phyloP scores from a whole-genome alignment of 53 echinoderm and acorn worm genomes.

The Hippasteria phrygiana region DNA sequence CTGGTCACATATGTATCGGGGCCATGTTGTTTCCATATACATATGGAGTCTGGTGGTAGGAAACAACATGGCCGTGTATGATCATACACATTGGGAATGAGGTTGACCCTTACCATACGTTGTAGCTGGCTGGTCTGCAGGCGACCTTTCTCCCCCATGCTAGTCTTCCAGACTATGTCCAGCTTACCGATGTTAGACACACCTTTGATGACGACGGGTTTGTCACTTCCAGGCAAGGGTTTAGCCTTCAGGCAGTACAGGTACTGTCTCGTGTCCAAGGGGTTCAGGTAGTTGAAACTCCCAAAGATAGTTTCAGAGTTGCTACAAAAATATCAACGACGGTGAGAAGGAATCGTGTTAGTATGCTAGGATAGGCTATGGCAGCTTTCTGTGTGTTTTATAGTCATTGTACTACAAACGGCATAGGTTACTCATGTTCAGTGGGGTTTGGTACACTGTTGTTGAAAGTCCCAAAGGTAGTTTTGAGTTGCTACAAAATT shows the following conservation, averaged over 20 bases:
- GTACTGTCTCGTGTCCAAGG: slow-evolving; percentile 98
- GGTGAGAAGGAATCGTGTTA: not conserved
- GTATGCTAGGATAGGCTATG: too few species aligned
- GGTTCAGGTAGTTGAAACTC: slow-evolving; percentile 88
- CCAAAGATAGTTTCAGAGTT: slow-evolving; percentile 86
- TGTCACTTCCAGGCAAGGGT: slow-evolving; percentile 81
- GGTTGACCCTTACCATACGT: slow-evolving; percentile 96
- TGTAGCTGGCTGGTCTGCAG: slow-evolving; percentile 98
- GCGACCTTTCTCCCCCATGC: slow-evolving; percentile 94
- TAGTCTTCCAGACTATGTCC: slow-evolving; percentile 99
- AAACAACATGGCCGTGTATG: too few species aligned
- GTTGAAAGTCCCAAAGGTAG: too few species aligned
- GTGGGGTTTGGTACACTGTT: too few species aligned
- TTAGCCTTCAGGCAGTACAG: slow-evolving; percentile 95
- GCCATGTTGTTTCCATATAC: too few species aligned
- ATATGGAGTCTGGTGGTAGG: too few species aligned
- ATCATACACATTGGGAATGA: too few species aligned
- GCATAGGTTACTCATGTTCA: too few species aligned
- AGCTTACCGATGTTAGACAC: slow-evolving; percentile 98
- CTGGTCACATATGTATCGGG: too few species aligned
- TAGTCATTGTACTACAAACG: too few species aligned
- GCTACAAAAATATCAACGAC: not conserved
- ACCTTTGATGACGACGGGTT: slow-evolving; percentile 87
- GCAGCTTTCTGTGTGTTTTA: too few species aligned
- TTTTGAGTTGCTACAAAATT: too few species aligned